Evolutionary conservation across 2,113 vertebrate genomes (phyloP).

Genomic region (Halcyon senegalensis): DNA sequence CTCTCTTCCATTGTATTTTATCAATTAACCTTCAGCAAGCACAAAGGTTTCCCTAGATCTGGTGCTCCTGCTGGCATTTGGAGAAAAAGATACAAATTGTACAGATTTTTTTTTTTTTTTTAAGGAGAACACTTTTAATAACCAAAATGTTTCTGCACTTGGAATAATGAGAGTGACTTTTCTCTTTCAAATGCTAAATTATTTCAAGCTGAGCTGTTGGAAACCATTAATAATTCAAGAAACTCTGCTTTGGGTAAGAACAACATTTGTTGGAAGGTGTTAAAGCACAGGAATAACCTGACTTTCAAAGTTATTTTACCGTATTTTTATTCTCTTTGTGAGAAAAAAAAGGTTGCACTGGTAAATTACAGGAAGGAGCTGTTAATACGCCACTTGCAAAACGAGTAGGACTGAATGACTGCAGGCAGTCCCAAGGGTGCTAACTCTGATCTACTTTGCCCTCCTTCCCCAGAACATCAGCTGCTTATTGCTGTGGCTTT

Average conservation of each 20-base stretch:
- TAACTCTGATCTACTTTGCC: neutral
- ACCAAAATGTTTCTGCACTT: conserved; percentile 61
- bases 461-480: neutral
- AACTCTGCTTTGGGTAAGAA: conserved; percentile 58
- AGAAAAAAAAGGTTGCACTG: neutral
- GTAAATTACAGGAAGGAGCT: neutral
- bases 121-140: conserved; percentile 56
- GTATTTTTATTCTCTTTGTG: neutral
- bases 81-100: conserved; percentile 57
- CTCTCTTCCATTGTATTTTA: conserved; percentile 36
- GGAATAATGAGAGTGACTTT: conserved; percentile 68
- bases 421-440: neutral
- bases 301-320: conserved; percentile 46
- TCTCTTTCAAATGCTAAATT: conserved; percentile 75
- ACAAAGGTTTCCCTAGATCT: conserved; percentile 23
- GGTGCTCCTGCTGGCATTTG: conserved; percentile 40
- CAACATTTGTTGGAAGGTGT: conserved; percentile 66
- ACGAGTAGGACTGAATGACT: neutral
- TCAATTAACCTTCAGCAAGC: conserved; percentile 58
- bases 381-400: neutral
- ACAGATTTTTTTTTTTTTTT: neutral
- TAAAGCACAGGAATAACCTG: conserved; percentile 39
- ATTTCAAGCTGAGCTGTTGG: conserved; percentile 73
- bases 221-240: conserved; percentile 74
- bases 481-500: neutral